Evolutionary conservation across 2,797 vertebrate genomes (phyloP).

Genomic region (Aphelocoma californica): DNA sequence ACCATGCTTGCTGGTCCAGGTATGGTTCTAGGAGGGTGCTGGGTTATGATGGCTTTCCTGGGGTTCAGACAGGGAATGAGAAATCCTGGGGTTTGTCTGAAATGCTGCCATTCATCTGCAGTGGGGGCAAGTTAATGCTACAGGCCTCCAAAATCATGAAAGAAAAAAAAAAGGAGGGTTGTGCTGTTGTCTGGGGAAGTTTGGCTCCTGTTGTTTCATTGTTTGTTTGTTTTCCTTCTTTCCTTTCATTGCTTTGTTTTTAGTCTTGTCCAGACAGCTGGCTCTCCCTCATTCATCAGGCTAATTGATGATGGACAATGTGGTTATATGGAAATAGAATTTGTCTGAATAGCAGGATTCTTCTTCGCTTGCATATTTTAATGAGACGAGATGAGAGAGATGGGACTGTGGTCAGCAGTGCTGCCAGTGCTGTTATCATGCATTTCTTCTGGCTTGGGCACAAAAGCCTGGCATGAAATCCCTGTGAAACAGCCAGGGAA

Average conservation of each 20-base stretch:
- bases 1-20: background rate
- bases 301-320: conserved; percentile 10
- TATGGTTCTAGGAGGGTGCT: rapidly evolving
- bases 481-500: background rate
- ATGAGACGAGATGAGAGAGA: background rate
- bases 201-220: background rate
- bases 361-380: background rate
- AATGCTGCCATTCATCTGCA: background rate
- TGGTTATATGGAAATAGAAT: background rate
- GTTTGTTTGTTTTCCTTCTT: conserved; percentile 23
- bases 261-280: conserved; percentile 11
- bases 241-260: conserved; percentile 30
- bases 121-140: background rate
- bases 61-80: background rate
- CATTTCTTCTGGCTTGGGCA: background rate
- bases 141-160: background rate
- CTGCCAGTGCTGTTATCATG: background rate
- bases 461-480: background rate
- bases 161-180: background rate
- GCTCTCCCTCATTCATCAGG: conserved; percentile 22
- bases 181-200: background rate
- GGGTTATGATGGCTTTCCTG: background rate
- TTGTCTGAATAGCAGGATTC: conserved; percentile 21
- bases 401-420: background rate
- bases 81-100: background rate